phyloP scores from a whole-genome alignment of 1,140 invertebrate species.

The Himalopsyche phryganea region DNA sequence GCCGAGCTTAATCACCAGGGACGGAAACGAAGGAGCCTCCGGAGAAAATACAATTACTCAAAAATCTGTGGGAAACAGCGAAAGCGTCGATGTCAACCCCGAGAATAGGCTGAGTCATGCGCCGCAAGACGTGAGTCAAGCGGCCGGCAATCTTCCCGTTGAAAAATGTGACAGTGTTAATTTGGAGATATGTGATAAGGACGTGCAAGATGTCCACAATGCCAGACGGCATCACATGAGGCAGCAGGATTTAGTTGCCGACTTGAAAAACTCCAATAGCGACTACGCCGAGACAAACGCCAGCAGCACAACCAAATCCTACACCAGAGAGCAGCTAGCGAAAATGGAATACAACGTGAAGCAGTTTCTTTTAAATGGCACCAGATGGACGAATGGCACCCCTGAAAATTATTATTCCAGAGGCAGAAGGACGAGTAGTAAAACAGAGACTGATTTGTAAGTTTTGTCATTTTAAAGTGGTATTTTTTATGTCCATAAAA shows the following conservation, averaged over 20 bases:
- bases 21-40: not conserved
- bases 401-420: slow-evolving; percentile 37
- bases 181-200: not conserved
- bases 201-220: not conserved
- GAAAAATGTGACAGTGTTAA: too few relatives aligned
- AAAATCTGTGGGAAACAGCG: not conserved
- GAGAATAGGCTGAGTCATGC: not conserved
- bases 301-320: slow-evolving; percentile 15
- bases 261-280: slow-evolving; percentile 5
- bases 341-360: slow-evolving; percentile 63
- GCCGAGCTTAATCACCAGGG: not conserved
- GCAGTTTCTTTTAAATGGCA: slow-evolving; percentile 57
- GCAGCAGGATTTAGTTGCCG: slow-evolving; percentile 3
- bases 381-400: slow-evolving; percentile 52
- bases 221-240: not conserved
- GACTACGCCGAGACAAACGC: slow-evolving; percentile 3
- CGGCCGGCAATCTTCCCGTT: not conserved
- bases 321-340: slow-evolving; percentile 48
- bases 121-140: not conserved
- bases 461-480: not conserved
- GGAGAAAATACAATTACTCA: too few relatives aligned
- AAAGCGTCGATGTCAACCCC: not conserved
- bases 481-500: not conserved
- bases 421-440: slow-evolving; percentile 49
- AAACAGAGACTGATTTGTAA: slow-evolving; percentile 51